Evolutionary conservation across 2,113 vertebrate species (phyloP).

Genomic region (Spilogale gracilis): DNA sequence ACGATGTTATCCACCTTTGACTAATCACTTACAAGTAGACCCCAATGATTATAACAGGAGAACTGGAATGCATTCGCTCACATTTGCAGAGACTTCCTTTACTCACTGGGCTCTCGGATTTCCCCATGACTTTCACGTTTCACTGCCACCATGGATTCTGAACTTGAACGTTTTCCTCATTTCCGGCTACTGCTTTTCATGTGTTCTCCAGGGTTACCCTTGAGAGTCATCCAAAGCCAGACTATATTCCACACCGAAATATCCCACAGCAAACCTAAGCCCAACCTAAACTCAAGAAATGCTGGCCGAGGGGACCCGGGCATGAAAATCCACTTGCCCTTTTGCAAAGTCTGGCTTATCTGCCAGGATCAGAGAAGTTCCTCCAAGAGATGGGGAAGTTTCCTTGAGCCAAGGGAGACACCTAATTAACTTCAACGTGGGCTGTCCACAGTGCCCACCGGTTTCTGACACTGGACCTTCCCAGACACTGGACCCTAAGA

Average conservation of each 20-base stretch:
- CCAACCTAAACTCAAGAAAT: not conserved
- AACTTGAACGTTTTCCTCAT: not conserved
- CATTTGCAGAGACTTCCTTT: not conserved
- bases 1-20: conserved; percentile 61
- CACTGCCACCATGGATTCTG: not conserved
- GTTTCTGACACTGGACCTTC: not conserved
- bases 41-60: not conserved
- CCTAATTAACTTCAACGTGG: not conserved
- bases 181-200: not conserved
- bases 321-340: not conserved
- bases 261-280: not conserved
- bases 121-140: not conserved
- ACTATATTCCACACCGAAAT: not conserved
- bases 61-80: not conserved
- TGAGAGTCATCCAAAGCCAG: not conserved
- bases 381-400: not conserved
- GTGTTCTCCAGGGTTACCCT: not conserved
- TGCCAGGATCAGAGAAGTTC: not conserved
- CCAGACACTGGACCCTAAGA: not conserved
- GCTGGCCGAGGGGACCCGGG: not conserved
- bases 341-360: not conserved
- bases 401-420: not conserved
- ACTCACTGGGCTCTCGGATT: not conserved
- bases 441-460: not conserved
- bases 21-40: conserved; percentile 63